These are phyloP conservation scores for Dexiosoma caninum DNA, from an alignment of 2,888 invertebrate genomes.

Conservation along the genomic window DNA sequence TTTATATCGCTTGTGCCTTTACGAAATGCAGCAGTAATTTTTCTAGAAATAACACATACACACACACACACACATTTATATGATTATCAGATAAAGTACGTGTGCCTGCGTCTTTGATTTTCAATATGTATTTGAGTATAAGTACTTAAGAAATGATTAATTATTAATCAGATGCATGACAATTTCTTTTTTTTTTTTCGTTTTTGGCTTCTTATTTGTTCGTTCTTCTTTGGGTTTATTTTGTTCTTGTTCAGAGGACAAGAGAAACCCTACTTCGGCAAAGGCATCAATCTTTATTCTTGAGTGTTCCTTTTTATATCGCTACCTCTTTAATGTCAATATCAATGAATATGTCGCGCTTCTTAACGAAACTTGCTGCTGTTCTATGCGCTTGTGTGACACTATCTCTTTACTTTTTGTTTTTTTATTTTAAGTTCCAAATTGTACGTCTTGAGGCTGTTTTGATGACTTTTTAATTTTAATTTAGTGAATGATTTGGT, in stretches of 20 bases:
- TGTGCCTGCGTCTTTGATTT: conserved; percentile 18
- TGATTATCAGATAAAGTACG: conserved; percentile 50
- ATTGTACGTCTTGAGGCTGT: conserved; percentile 5
- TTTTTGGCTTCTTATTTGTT: no score
- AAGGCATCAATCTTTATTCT: conserved; percentile 54
- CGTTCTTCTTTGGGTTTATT: not conserved
- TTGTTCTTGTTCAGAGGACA: not conserved
- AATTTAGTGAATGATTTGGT: not conserved
- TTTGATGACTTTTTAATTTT: conserved; percentile 37
- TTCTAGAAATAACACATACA: conserved; percentile 37
- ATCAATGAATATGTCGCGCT: conserved; percentile 65
- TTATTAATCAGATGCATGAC: conserved; percentile 66
- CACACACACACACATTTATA: no score
- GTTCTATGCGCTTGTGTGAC: conserved; percentile 37
- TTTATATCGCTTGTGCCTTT: not conserved
- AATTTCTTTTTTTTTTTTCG: conserved; percentile 55
- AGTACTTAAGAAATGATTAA: conserved; percentile 66
- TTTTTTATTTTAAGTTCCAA: not conserved
- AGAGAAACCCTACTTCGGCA: not conserved
- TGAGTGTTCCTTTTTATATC: conserved; percentile 1
- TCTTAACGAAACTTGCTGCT: conserved; percentile 57
- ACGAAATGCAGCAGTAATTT: conserved; percentile 48
- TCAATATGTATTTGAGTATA: conserved; percentile 8
- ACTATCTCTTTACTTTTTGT: conserved; percentile 20
- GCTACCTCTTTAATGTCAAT: conserved; percentile 53